A percentile compares a stretch with the other conserved stretches of the same genome.
These are phyloP conservation scores for Zaprionus vittiger DNA, from an alignment of 1,140 invertebrate genomes.

Conservation along the genomic window DNA sequence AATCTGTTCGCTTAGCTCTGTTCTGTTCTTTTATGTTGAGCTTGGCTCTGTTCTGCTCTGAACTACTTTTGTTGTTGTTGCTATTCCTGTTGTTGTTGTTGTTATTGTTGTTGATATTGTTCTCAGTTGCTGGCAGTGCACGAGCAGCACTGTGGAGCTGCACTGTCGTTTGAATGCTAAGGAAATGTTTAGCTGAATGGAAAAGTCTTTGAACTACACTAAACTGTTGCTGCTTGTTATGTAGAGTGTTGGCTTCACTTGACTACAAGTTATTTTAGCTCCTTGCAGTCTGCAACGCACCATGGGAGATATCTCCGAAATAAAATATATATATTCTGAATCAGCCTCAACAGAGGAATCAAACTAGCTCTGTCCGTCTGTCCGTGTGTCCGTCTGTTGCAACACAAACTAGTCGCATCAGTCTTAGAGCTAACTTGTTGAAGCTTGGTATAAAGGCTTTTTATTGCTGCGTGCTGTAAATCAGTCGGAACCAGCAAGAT, in stretches of 20 bases:
- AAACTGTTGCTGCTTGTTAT: neutral
- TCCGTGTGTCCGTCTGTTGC: no score
- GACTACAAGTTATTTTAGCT: neutral
- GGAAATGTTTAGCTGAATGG: neutral
- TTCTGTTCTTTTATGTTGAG: constrained; percentile 25
- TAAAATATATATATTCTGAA: no score
- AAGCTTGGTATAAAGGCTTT: no score
- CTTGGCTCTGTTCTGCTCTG: constrained; percentile 40
- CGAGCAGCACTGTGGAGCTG: neutral
- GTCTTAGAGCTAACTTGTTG: no score
- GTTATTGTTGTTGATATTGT: neutral
- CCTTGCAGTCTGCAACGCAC: no score
- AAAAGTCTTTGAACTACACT: neutral
- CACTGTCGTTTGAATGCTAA: neutral
- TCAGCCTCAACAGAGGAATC: no score
- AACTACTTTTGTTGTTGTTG: neutral
- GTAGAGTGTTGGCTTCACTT: neutral
- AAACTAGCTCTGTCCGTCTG: no score
- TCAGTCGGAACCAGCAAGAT: no score
- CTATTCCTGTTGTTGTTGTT: neutral
- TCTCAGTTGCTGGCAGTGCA: constrained; percentile 5
- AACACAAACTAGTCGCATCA: no score
- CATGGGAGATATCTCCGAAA: no score
- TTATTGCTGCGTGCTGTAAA: no score
- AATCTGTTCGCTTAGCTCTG: constrained; percentile 24